These are phyloP conservation scores for Trinorchestia longiramus DNA, from an alignment of 1,140 invertebrate species.

Conservation along the genomic window DNA sequence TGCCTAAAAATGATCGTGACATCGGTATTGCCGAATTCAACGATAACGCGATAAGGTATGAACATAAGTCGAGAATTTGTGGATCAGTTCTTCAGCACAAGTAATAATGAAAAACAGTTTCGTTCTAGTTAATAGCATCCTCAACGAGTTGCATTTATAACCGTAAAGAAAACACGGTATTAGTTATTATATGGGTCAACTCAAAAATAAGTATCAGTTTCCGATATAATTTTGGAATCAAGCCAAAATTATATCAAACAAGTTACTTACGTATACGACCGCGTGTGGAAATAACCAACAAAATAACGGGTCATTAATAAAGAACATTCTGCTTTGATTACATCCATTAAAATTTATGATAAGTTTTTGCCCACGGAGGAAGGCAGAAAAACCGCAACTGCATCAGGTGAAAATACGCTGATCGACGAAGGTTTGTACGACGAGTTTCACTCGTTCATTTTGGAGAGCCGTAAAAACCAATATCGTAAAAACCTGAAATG, in stretches of 20 bases:
- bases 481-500: conserved; percentile 17
- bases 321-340: neutral
- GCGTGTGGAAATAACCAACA: neutral
- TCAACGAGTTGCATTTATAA: neutral
- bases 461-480: neutral
- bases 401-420: neutral
- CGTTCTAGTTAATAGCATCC: neutral
- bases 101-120: neutral
- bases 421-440: neutral
- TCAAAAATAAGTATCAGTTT: neutral
- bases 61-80: too few relatives aligned
- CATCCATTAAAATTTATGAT: neutral
- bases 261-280: neutral
- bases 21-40: too few relatives aligned
- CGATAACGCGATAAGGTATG: too few relatives aligned
- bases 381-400: neutral
- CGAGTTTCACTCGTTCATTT: neutral
- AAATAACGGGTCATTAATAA: neutral
- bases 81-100: too few relatives aligned
- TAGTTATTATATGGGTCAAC: neutral
- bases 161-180: neutral
- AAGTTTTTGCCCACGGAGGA: too few relatives aligned
- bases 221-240: neutral
- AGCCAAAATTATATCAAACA: neutral
- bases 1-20: too few relatives aligned